These are phyloP conservation scores for Sarcoramphus papa DNA, from an alignment of 2,797 vertebrate genomes.

Conservation along the genomic window DNA sequence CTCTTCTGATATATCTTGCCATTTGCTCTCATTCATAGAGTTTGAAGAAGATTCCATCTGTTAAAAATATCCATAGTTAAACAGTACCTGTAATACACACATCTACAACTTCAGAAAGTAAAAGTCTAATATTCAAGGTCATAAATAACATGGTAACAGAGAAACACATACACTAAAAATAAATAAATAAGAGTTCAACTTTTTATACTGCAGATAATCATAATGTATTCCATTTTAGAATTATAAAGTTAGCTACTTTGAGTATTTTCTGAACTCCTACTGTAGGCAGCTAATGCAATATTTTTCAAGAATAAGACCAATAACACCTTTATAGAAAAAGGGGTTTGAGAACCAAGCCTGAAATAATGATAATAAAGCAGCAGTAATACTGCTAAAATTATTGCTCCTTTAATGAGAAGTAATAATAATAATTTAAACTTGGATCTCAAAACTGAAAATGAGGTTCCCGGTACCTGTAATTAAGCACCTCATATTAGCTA, in stretches of 20 bases:
- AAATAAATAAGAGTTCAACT: neutral
- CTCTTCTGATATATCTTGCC: conserved; percentile 93
- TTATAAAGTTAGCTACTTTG: neutral
- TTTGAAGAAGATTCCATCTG: conserved; percentile 89
- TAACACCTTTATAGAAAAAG: neutral
- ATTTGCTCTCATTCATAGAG: conserved; percentile 86
- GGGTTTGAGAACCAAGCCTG: neutral
- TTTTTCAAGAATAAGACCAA: neutral
- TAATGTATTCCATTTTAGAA: neutral
- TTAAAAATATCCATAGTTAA: conserved; percentile 54
- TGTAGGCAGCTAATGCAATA: neutral
- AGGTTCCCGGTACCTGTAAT: neutral
- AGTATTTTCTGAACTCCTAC: neutral
- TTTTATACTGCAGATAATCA: neutral
- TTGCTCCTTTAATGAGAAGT: neutral
- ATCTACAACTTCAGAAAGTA: neutral
- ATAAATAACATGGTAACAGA: neutral
- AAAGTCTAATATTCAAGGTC: neutral
- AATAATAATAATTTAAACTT: neutral
- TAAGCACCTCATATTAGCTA: neutral
- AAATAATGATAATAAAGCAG: neutral
- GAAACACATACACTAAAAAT: neutral
- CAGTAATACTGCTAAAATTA: neutral
- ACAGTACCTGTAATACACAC: neutral
- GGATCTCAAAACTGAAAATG: neutral